Conservation (phyloP, 2,888 invertebrate genomes). For the Agrilus mali region DNA sequence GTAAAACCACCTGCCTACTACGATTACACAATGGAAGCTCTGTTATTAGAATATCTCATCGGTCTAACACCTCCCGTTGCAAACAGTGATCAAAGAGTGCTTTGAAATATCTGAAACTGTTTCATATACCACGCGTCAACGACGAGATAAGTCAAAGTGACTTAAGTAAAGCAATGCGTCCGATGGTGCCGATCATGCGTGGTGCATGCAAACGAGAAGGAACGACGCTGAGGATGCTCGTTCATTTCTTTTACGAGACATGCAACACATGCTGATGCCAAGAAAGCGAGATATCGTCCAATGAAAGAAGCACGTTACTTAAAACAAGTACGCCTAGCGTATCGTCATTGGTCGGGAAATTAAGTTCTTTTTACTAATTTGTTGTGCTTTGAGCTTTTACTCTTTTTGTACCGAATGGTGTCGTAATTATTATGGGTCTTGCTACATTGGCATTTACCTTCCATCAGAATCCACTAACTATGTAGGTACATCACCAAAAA, state of each 20-base stretch:
- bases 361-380: constrained; percentile 9
- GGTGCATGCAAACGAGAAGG: not conserved
- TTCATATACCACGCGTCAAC: constrained; percentile 20
- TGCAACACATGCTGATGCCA: constrained; percentile 10
- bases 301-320: constrained; percentile 7
- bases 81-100: constrained; percentile 29
- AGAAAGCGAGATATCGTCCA: constrained; percentile 11
- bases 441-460: no score
- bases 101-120: constrained; percentile 22
- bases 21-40: constrained; percentile 17
- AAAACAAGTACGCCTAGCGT: constrained; percentile 11
- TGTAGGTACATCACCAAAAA: no score
- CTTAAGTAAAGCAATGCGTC: not conserved
- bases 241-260: constrained; percentile 1
- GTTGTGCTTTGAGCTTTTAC: constrained; percentile 4
- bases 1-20: constrained; percentile 19
- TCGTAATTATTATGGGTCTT: no score
- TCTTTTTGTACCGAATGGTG: not conserved
- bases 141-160: constrained; percentile 7
- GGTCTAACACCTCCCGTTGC: constrained; percentile 24
- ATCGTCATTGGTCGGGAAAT: constrained; percentile 8
- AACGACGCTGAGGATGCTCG: not conserved
- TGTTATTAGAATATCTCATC: constrained; percentile 17
- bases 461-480: no score
- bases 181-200: constrained; percentile 1